Base-by-base conservation (phyloP, 2,888 invertebrate genomes). In the Scaptomyza parva region DNA sequence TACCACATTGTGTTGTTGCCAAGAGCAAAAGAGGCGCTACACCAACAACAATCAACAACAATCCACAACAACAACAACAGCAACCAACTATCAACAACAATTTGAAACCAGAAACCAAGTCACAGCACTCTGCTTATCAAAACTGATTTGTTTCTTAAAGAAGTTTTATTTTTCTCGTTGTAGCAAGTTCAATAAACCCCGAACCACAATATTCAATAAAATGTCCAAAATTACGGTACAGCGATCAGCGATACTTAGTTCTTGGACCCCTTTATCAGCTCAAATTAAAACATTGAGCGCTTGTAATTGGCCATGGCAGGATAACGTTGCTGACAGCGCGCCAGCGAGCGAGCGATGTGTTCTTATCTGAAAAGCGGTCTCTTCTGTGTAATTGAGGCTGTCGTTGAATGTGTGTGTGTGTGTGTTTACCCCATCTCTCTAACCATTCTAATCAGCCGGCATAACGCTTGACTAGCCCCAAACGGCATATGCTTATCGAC, bases 391-490 rank as follows among this genome's bases (percentile, higher is more conserved):
- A 85, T 85, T 85, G 85, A 68, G 69, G 86, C 84, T 72, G 78
- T 77, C 75, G 67, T 67, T 64, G 69, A 53, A 59, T 63, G 20
- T 12, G 14, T 33, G 14, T 35, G 14, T 14, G 1, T 20, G 39
- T 35, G 55, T 28, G 39, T 41, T 14, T 44, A 17, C 63, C 58
- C 58, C 17, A 26, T 17, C 20, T 44, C 37, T 44, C 8, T 43
- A 52, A 37, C 44, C 44, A 52, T 55, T 76, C 86, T 88, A 86
- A 86, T 86, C 85, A 75, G 85, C 67, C 70, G 82, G 70, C 88
- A 88, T 88, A 88, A 88, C 88, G 88, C 88, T 85, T 86, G 85
- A 86, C 59, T 88, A 81, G 79, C 57, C 76, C 50, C 80, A 64
- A 64, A 73, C 30, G 47, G 59, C 76, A 68, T 61, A 28, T 28